Percentiles rank a stretch among this genome's conserved stretches.
These are phyloP conservation scores for Microcaecilia unicolor DNA, from an alignment of 2,797 vertebrate species.

Conservation along the genomic window DNA sequence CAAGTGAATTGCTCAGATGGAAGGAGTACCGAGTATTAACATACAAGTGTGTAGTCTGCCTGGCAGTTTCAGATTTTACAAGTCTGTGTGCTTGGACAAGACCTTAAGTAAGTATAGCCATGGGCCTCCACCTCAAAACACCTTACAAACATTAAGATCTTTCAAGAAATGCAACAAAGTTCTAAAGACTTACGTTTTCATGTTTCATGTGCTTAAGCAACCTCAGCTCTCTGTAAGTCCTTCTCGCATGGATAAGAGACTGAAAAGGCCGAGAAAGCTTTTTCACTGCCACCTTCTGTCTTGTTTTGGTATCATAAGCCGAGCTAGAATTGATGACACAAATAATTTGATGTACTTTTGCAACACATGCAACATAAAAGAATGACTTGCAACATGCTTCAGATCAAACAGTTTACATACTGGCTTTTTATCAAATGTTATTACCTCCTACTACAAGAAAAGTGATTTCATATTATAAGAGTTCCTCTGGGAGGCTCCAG, in stretches of 20 bases:
- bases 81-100: too few relatives aligned
- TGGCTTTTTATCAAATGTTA: not conserved
- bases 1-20: too few relatives aligned
- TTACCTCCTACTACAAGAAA: not conserved
- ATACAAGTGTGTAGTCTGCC: too few relatives aligned
- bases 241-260: conserved; percentile 83
- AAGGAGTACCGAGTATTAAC: too few relatives aligned
- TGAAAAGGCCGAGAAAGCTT: conserved; percentile 95
- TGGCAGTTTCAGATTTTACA: too few relatives aligned
- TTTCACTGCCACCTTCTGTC: conserved; percentile 90
- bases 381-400: too few relatives aligned
- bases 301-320: conserved; percentile 68
- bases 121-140: too few relatives aligned
- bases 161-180: too few relatives aligned
- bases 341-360: not conserved
- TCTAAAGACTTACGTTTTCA: conserved; percentile 77
- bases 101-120: too few relatives aligned
- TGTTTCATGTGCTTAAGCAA: conserved; percentile 95
- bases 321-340: conserved; percentile 58
- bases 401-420: too few relatives aligned
- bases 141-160: too few relatives aligned
- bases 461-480: not conserved
- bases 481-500: not conserved
- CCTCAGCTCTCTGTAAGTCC: conserved; percentile 85
- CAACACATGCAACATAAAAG: not conserved